phyloP scores from a whole-genome alignment of 2,797 vertebrate genomes.

The Sciurus vulgaris region DNA sequence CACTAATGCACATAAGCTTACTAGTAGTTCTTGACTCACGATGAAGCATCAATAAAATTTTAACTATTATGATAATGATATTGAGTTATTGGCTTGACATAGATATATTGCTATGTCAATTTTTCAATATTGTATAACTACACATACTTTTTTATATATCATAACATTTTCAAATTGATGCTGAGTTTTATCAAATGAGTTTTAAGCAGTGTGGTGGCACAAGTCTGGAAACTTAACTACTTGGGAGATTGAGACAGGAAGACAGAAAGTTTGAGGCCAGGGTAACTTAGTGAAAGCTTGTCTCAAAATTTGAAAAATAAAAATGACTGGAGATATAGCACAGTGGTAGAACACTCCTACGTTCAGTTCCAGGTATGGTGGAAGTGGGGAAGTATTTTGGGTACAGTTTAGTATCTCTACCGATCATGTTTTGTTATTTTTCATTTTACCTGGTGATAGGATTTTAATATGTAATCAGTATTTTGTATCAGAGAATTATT shows the following conservation, averaged over 20 bases:
- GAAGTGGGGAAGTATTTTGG: no score
- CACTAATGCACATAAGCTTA: neutral
- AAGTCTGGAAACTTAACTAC: no score
- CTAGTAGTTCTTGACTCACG: neutral
- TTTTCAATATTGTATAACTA: neutral
- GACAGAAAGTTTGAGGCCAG: no score
- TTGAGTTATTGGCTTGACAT: neutral
- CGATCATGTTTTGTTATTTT: neutral
- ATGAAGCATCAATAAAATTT: neutral
- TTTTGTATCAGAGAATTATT: neutral
- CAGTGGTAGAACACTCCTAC: no score
- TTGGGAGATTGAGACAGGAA: no score
- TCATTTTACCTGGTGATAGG: neutral
- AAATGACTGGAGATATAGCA: no score
- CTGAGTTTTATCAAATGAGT: neutral
- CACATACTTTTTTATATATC: neutral
- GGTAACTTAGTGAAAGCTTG: no score
- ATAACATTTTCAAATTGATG: neutral
- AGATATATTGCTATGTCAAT: neutral
- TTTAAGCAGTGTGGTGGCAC: neutral
- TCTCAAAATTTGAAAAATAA: no score
- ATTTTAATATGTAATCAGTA: neutral
- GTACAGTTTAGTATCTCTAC: neutral
- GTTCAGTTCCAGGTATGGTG: no score
- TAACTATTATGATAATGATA: neutral